A percentile compares a stretch with the other conserved stretches of the same genome.
Evolutionary conservation across 1,140 invertebrate genomes (phyloP).

Genomic region (Drosophila cardini): DNA sequence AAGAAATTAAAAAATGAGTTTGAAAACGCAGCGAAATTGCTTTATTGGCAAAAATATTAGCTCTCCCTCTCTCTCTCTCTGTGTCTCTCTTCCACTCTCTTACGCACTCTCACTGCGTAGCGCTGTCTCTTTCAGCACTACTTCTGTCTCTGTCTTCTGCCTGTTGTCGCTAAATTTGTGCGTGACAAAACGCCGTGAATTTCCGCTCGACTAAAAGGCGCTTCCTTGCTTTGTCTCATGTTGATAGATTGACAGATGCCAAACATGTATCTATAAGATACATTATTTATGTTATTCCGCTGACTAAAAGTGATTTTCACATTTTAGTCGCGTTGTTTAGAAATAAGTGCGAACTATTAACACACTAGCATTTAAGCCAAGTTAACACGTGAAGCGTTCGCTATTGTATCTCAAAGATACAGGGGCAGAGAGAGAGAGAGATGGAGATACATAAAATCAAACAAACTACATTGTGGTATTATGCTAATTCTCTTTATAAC

Average conservation of each 20-base stretch:
- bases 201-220: slow-evolving; percentile 33
- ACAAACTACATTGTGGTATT: slow-evolving; percentile 44
- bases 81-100: not conserved
- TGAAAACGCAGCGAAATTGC: slow-evolving; percentile 69
- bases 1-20: slow-evolving; percentile 69
- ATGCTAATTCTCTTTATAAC: slow-evolving; percentile 60
- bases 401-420: not conserved
- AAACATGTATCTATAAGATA: slow-evolving; percentile 19
- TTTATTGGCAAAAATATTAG: slow-evolving; percentile 74
- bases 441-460: not conserved
- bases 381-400: slow-evolving; percentile 14
- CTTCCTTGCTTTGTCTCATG: slow-evolving; percentile 22
- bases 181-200: slow-evolving; percentile 40
- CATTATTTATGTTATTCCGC: slow-evolving; percentile 3
- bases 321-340: slow-evolving; percentile 8
- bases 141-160: not conserved
- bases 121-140: not conserved
- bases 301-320: slow-evolving; percentile 8
- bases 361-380: not conserved
- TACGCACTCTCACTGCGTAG: not conserved
- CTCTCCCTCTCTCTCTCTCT: slow-evolving; percentile 10
- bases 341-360: slow-evolving; percentile 14
- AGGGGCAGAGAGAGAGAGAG: not conserved
- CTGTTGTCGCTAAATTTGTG: slow-evolving; percentile 25
- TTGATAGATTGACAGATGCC: slow-evolving; percentile 30